A percentile compares a stretch with the other conserved stretches of the same genome.
These are phyloP conservation scores for Halcyon smyrnensis DNA, from an alignment of 2,797 vertebrate species.

Conservation along the genomic window DNA sequence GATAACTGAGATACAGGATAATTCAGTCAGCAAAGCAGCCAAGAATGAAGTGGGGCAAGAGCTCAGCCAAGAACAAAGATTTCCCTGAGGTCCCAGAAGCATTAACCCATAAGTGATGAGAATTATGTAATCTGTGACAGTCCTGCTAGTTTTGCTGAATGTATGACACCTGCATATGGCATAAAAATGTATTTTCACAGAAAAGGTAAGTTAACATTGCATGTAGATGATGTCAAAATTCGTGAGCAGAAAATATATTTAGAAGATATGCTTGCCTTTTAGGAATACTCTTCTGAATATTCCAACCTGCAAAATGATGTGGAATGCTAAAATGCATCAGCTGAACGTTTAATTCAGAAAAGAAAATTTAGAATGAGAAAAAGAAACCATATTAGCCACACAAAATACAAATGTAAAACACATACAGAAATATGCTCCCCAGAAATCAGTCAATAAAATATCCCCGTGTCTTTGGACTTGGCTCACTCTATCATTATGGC, in stretches of 20 bases:
- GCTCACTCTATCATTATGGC: neutral
- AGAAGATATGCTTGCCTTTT: neutral
- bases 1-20: neutral
- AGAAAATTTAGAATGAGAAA: neutral
- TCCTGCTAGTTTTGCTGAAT: neutral
- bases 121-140: neutral
- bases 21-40: neutral
- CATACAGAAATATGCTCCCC: neutral
- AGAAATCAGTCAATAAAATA: neutral
- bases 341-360: neutral
- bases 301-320: neutral
- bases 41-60: neutral
- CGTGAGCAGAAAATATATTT: neutral
- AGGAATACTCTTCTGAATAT: neutral
- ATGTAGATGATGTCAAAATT: neutral
- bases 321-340: neutral
- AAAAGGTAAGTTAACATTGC: neutral
- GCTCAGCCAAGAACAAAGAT: neutral
- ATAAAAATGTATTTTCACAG: neutral
- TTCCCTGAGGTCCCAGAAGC: neutral
- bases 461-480: neutral
- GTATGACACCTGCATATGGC: neutral
- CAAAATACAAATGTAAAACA: neutral
- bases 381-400: neutral
- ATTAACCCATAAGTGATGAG: neutral